Evolutionary conservation across 2,797 vertebrate genomes (phyloP).

Genomic region (Cyprinodon diabolis): DNA sequence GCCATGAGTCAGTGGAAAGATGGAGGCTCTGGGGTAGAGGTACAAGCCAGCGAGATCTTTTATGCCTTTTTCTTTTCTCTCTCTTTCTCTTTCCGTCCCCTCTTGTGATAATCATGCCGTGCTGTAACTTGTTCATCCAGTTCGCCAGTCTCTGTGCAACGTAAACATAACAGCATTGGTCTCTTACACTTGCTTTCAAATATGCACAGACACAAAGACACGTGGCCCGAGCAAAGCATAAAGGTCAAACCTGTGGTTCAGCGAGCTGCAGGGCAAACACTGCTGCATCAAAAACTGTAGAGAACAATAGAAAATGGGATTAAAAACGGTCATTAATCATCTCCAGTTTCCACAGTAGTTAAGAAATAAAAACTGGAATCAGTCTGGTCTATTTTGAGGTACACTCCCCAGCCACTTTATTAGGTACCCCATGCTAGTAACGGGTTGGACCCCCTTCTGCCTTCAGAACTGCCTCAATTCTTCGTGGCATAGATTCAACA

Average conservation of each 20-base stretch:
- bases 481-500: too few relatives aligned
- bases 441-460: too few relatives aligned
- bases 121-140: slow-evolving; percentile 68
- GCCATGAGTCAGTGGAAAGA: slow-evolving; percentile 73
- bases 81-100: slow-evolving; percentile 5
- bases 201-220: neutral
- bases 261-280: slow-evolving; percentile 52
- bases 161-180: slow-evolving; percentile 59
- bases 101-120: slow-evolving; percentile 67
- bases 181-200: slow-evolving; percentile 4
- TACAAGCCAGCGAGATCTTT: slow-evolving; percentile 63
- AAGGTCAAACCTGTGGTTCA: slow-evolving; percentile 35
- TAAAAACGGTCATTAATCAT: slow-evolving; percentile 46
- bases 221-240: neutral
- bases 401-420: too few relatives aligned
- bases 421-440: too few relatives aligned
- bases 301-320: slow-evolving; percentile 46
- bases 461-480: too few relatives aligned
- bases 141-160: slow-evolving; percentile 67
- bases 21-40: slow-evolving; percentile 45
- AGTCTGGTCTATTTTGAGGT: neutral
- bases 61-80: slow-evolving; percentile 36
- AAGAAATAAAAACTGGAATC: slow-evolving; percentile 25
- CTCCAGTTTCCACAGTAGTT: slow-evolving; percentile 11
- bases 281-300: slow-evolving; percentile 35